Base-by-base conservation (phyloP, 2,113 vertebrate genomes). In the Cnemophilus loriae region DNA sequence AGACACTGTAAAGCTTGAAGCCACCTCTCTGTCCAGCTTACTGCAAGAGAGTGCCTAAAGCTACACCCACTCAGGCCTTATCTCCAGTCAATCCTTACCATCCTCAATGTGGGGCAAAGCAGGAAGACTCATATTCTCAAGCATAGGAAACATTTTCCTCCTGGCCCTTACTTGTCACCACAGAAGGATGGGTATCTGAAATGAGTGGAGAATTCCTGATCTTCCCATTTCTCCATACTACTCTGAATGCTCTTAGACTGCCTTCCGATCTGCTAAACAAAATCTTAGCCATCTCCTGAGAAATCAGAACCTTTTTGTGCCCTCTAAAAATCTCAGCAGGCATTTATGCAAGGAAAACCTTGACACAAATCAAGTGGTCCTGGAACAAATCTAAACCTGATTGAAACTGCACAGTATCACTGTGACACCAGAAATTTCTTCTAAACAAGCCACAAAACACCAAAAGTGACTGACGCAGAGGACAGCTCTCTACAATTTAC, bases 201-300 rank as follows among this genome's bases (percentile, higher is more conserved):
- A 59, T 15, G 16, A 35, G 23, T 12, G 26, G 30, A 59, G 5
- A 11, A 50, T 50, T 86, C 39, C n/a, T 0, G 0, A 3, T n/a
- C 44, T 87, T 85, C 18, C 46, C 19, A 26, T 35, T 83, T 76
- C 39, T 80, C 35, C 39, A 16, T 10, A 42, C 12, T 49, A 16
- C 32, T 89, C 18, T 47, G 35, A 70, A 46, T 47, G 32, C 6
- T 67, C 37, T 50, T 57, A 69, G 78, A 3, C 8, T 20, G 9
- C 30, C 4, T 41, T 42, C n/a, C 30, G 10, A 47, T 55, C 13
- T 50, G 27, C 19, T 70, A 67, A 83, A 50, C 11, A 88, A 88
- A 84, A 19, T 28, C 41, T 49, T 44, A 19, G 27, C 35, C 14
- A 74, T 14, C 35, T 79, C 14, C 41, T 35, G 39, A 90, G 50